These are phyloP conservation scores for Euphonia xanthogaster DNA, from an alignment of 2,797 vertebrate species.

Conservation along the genomic window DNA sequence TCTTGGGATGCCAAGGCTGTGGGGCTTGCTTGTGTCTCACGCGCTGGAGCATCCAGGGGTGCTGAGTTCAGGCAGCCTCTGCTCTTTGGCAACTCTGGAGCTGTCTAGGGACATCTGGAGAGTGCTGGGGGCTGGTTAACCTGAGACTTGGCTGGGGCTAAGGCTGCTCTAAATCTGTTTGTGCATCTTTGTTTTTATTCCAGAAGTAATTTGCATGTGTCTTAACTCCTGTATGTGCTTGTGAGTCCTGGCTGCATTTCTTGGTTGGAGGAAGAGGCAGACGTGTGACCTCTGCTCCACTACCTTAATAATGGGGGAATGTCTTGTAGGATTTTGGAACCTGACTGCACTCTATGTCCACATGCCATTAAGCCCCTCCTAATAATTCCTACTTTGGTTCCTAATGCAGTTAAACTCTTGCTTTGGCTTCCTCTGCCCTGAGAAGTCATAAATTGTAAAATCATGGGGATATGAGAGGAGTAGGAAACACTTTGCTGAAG, in stretches of 20 bases:
- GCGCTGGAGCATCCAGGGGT: background rate
- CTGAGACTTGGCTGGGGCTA: background rate
- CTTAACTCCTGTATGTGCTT: background rate
- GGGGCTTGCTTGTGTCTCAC: background rate
- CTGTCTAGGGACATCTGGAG: background rate
- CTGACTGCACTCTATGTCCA: background rate
- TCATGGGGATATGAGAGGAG: background rate
- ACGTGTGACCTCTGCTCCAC: background rate
- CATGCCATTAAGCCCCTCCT: fast-evolving
- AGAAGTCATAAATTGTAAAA: background rate
- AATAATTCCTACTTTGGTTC: background rate
- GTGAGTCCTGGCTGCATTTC: background rate
- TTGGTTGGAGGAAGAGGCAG: background rate
- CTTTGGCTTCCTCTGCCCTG: background rate
- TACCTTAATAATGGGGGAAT: background rate
- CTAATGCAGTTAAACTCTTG: background rate
- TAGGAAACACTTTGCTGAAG: background rate
- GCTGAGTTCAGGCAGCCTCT: background rate
- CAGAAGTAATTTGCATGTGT: background rate
- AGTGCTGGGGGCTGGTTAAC: background rate
- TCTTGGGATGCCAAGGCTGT: background rate
- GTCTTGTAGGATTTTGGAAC: background rate
- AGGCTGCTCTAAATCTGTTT: background rate
- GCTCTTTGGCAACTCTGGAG: background rate
- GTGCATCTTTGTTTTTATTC: background rate